Conservation (phyloP, 2,797 vertebrate species). For the Pseudomugil gertrudae region DNA sequence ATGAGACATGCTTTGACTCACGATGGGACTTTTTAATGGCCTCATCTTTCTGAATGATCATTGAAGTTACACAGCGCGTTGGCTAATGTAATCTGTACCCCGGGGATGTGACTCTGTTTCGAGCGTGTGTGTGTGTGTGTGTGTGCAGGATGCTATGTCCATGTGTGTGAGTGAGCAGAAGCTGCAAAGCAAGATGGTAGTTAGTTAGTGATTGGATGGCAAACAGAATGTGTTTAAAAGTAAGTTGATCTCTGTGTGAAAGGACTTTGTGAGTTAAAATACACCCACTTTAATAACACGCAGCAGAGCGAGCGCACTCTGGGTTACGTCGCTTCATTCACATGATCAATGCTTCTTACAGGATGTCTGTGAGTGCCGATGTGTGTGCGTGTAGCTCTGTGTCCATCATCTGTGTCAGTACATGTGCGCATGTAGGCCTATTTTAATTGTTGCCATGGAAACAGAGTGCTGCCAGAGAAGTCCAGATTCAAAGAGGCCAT, state of each 20-base stretch:
- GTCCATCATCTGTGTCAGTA: constrained; percentile 73
- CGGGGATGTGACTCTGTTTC: constrained; percentile 5
- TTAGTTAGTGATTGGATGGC: constrained; percentile 8
- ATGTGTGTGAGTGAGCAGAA: constrained; percentile 11
- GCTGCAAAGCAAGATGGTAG: neutral
- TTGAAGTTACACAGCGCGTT: constrained; percentile 41
- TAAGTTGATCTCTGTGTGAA: constrained; percentile 26
- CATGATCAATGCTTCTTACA: constrained; percentile 51
- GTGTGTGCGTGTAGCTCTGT: constrained; percentile 57
- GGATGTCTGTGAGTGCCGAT: constrained; percentile 25
- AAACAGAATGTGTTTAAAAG: constrained; percentile 13
- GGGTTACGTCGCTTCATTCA: constrained; percentile 32
- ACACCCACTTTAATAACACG: constrained; percentile 22
- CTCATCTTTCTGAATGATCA: constrained; percentile 53
- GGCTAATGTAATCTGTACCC: constrained; percentile 55
- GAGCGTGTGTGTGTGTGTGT: constrained; percentile 8
- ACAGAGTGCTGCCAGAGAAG: constrained; percentile 83
- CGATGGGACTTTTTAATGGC: constrained; percentile 50
- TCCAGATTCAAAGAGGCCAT: constrained; percentile 81
- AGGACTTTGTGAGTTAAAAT: constrained; percentile 39
- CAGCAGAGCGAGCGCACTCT: constrained; percentile 8
- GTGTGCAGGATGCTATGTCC: constrained; percentile 14
- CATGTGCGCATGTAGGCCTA: constrained; percentile 73
- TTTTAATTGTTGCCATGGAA: constrained; percentile 89
- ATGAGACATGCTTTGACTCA: constrained; percentile 44